Base-by-base conservation (phyloP, 2,113 vertebrate genomes). In the Heterocephalus glaber region DNA sequence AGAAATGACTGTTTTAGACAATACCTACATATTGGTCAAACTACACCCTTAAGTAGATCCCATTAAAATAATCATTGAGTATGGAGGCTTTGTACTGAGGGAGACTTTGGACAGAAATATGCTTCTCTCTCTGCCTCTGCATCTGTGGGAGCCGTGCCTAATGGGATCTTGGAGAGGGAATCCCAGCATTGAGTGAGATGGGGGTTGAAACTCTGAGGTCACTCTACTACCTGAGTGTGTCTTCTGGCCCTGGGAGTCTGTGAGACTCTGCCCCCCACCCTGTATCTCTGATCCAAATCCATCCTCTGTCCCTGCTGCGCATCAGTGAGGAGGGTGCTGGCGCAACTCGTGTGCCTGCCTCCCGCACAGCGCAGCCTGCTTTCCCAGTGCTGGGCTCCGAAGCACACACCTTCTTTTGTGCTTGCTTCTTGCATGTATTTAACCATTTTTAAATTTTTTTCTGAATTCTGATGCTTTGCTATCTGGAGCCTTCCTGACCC, bases 381-480 rank as follows among this genome's bases (percentile, higher is more conserved):
- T 68, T 77, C 49, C 61, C 20, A 72, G 56, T 63, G 63, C 56
- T 30, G 20, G 56, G 56, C n/a, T 92, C 66, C 38, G 10, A 38
- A 52, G 38, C 84, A 49, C 0, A 13, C 16, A 28, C 30, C 24
- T 66, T 38, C 28, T 66, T 63, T n/a, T 49, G 70, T 74, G 26
- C 52, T 82, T 56, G 35, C 14, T 79, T 90, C 20, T 41, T 91
- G 16, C 41, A 22, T 19, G 28, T 56, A 44, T 65, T 74, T 41
- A 49, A 38, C 49, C 7, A 35, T 65, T 33, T 79, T 41, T 41
- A 65, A 6, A 28, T 58, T 79, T 30, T 61, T 66, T 66, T 52
- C 66, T 76, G 28, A 86, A 7, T 66, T 91, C 88, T 60, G 58
- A 90, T 81, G 66, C 56, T 86, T 96, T 90, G 47, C 38, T 58